A percentile compares a stretch with the other conserved stretches of the same genome.
Evolutionary conservation across 2,888 invertebrate species (phyloP).

Genomic region (Acleris holmiana): DNA sequence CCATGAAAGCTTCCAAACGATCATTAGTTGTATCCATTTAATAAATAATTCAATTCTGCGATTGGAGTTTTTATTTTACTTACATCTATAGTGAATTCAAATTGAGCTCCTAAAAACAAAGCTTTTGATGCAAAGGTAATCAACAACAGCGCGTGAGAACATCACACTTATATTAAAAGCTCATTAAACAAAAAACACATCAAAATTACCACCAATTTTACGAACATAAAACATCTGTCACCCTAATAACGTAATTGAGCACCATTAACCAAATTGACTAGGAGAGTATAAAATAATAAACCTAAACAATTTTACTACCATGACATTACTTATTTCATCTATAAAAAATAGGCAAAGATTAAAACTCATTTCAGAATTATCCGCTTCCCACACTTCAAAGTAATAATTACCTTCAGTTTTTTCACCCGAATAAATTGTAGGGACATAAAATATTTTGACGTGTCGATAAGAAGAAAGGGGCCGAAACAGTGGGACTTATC

Average conservation of each 20-base stretch:
- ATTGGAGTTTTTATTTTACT: too few relatives aligned
- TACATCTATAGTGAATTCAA: too few relatives aligned
- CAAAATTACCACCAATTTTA: conserved; percentile 40
- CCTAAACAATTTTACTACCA: conserved; percentile 5
- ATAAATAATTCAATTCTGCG: too few relatives aligned
- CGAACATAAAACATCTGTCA: conserved; percentile 27
- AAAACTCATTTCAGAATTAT: conserved; percentile 13
- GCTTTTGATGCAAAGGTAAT: neutral
- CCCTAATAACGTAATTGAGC: conserved; percentile 35
- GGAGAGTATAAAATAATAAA: conserved; percentile 10
- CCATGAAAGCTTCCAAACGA: too few relatives aligned
- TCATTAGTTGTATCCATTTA: too few relatives aligned
- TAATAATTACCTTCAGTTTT: conserved; percentile 56
- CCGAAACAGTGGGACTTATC: conserved; percentile 66
- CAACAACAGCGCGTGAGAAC: conserved; percentile 12
- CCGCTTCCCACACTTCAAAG: conserved; percentile 48
- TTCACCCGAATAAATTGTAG: conserved; percentile 57
- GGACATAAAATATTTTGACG: conserved; percentile 81
- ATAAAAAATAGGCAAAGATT: conserved; percentile 17
- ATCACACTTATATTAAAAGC: conserved; percentile 41
- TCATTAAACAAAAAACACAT: conserved; percentile 40
- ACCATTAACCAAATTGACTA: conserved; percentile 24
- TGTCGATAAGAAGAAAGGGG: conserved; percentile 70
- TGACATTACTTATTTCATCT: conserved; percentile 1
- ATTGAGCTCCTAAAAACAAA: too few relatives aligned